Percentiles rank a stretch among this genome's conserved stretches.
Evolutionary conservation across 1,140 invertebrate genomes (phyloP).

Genomic region (Orius insidiosus): DNA sequence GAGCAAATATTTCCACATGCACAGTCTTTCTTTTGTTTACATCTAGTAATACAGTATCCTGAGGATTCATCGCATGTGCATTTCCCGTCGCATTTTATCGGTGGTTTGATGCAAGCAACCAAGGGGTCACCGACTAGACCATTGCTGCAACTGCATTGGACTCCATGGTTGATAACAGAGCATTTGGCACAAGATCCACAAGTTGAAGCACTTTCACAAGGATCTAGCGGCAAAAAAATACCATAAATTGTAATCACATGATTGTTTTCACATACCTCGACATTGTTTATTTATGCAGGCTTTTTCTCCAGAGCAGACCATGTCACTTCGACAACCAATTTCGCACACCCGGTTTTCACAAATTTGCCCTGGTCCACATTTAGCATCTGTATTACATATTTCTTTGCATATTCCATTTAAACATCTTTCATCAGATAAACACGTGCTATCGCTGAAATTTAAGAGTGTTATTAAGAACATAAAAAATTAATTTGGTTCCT

Average conservation of each 20-base stretch:
- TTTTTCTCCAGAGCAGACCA: conserved; percentile 50
- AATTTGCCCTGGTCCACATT: conserved; percentile 61
- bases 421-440: conserved; percentile 68
- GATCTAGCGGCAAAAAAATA: conserved; percentile 34
- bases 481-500: not conserved
- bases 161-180: conserved; percentile 60
- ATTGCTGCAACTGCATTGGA: conserved; percentile 65
- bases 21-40: conserved; percentile 47
- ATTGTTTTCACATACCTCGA: conserved; percentile 39
- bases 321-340: conserved; percentile 64
- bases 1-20: conserved; percentile 53
- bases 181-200: conserved; percentile 74
- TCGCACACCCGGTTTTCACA: conserved; percentile 74
- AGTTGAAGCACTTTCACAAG: conserved; percentile 43
- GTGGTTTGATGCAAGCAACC: conserved; percentile 46
- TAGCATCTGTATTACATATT: conserved; percentile 67
- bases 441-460: conserved; percentile 50
- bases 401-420: conserved; percentile 59
- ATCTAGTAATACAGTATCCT: conserved; percentile 55
- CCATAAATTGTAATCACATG: conserved; percentile 7
- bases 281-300: conserved; percentile 70
- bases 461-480: not conserved
- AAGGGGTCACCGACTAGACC: conserved; percentile 66
- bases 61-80: conserved; percentile 55
- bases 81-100: conserved; percentile 41